Evolutionary conservation across 2,113 vertebrate genomes (phyloP).

Genomic region (Melanerpes aurifrons): DNA sequence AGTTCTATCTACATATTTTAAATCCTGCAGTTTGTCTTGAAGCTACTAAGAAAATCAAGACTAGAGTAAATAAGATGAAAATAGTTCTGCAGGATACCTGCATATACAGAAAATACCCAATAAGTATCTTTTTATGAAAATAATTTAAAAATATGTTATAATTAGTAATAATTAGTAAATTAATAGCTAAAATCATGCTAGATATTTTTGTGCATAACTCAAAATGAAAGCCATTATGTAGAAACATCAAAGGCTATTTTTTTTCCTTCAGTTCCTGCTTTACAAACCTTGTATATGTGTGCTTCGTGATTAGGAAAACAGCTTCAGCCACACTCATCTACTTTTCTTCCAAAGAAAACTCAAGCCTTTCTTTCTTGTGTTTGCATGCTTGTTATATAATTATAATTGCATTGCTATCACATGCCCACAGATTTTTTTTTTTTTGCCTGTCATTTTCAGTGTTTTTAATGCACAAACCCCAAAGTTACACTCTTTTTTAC

Average conservation of each 20-base stretch:
- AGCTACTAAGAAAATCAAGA: background rate
- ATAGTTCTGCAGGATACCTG: background rate
- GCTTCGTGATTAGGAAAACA: background rate
- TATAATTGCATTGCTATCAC: background rate
- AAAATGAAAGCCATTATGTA: background rate
- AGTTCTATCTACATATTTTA: background rate
- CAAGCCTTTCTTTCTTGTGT: background rate
- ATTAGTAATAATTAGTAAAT: background rate
- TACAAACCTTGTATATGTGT: background rate
- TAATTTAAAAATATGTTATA: background rate
- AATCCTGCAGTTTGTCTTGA: background rate
- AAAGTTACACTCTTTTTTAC: background rate
- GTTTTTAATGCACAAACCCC: background rate
- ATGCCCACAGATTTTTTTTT: background rate
- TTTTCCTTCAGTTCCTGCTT: background rate
- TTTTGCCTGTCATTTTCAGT: background rate
- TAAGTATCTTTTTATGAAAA: background rate
- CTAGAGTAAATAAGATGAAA: background rate
- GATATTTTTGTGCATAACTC: background rate
- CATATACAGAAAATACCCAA: background rate
- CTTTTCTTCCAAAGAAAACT: background rate
- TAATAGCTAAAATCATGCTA: background rate
- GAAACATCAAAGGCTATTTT: background rate
- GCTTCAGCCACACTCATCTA: background rate
- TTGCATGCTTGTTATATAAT: background rate